Evolutionary conservation across 1,140 invertebrate genomes (phyloP), one percentile per base, ranked within the genome.

Genomic region (Euura saliciscinereae): DNA sequence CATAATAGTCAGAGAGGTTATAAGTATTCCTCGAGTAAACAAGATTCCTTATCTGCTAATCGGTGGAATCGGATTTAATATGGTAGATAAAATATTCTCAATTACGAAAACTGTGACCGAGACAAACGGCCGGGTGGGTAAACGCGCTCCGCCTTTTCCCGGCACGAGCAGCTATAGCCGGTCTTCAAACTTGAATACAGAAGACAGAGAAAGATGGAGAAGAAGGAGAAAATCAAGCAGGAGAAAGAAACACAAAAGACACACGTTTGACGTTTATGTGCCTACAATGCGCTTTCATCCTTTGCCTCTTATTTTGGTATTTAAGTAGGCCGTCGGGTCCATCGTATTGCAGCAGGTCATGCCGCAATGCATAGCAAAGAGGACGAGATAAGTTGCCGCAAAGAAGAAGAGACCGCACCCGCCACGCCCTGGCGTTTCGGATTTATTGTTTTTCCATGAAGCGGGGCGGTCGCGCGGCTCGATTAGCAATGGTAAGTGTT

Each of bases 401-500:
- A 59, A 59, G 51, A 6, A 59, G 28, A 28, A 6, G 8, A n/a
- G 13, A n/a, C 51, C 13, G 8, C 51, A n/a, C 51, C 51, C 3
- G 66, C 73, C 73, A 44, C 69, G 71, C 73, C 71, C 73, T 69
- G 65, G 75, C 66, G 70, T 46, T 44, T 73, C 75, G 64, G 75
- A 80, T 79, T 79, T 79, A 80, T 80, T 75, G 66, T 76, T 71
- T 71, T 73, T 70, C 73, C 68, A 73, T 74, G 74, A 80, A 73
- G 44, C 67, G 59, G 67, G 69, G 68, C 69, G 65, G 64, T 70
- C 70, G 75, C 66, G 73, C 70, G 69, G 11, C 8, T 5, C 66
- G 77, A 80, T 79, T 80, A 82, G 76, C 74, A 74, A 76, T 77
- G 75, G 65, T 75, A 77, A 81, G 78, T 78, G 78, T 81, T 81